A percentile compares a stretch with the other conserved stretches of the same genome.
phyloP scores from a whole-genome alignment of 2,797 vertebrate genomes.

The Todus mexicanus region DNA sequence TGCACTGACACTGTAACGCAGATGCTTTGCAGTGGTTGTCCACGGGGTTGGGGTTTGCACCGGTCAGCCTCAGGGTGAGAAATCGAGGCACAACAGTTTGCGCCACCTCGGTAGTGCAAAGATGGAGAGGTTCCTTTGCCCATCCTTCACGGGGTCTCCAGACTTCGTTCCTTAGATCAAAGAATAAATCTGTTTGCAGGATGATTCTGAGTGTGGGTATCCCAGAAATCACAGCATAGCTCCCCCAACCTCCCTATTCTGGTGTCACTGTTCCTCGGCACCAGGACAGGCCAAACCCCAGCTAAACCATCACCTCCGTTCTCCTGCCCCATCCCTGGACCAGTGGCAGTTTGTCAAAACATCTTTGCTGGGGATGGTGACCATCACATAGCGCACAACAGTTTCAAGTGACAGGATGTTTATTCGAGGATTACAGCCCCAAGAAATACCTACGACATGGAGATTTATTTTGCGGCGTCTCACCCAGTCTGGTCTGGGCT shows the following conservation, averaged over 20 bases:
- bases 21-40: neutral
- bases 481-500: neutral
- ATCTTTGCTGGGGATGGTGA: neutral
- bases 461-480: conserved; percentile 30
- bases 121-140: neutral
- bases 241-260: neutral
- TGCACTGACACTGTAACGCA: accelerated
- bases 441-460: conserved; percentile 28
- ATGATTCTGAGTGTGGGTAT: neutral
- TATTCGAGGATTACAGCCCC: conserved; percentile 64
- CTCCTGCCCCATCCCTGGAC: neutral
- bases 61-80: neutral
- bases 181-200: neutral
- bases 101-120: neutral
- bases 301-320: neutral
- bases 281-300: neutral
- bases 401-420: conserved; percentile 66
- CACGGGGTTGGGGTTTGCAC: neutral
- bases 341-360: accelerated
- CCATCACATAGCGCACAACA: neutral
- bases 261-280: neutral
- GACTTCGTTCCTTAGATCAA: neutral
- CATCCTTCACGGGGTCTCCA: neutral
- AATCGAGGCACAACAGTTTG: neutral
- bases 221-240: neutral